Evolutionary conservation across 2,113 vertebrate genomes (phyloP).

Genomic region (Pomatostomus ruficeps): DNA sequence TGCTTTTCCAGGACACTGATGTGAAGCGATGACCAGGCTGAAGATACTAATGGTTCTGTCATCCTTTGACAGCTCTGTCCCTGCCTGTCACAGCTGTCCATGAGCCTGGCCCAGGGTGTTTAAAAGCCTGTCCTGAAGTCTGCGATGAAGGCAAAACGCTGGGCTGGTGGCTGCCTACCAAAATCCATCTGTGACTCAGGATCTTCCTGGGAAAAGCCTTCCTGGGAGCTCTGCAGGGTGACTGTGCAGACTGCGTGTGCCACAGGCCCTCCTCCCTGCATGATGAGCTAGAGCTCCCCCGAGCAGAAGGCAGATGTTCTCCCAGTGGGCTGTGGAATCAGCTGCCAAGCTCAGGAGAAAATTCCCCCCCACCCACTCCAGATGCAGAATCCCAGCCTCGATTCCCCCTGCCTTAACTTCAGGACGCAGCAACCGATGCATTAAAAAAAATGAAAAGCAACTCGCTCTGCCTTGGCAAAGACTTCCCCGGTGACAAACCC

Average conservation of each 20-base stretch:
- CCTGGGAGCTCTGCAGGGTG: neutral
- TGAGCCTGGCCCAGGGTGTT: neutral
- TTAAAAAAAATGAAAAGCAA: neutral
- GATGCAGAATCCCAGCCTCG: neutral
- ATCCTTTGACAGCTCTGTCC: neutral
- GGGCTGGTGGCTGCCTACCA: neutral
- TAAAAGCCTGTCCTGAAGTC: neutral
- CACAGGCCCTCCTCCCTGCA: neutral
- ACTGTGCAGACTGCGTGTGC: neutral
- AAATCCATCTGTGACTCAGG: neutral
- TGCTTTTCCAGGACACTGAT: neutral
- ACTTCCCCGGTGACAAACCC: neutral
- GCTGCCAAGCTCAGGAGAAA: neutral
- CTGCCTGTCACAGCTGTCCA: neutral
- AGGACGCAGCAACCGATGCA: rapidly evolving
- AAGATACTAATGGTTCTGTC: neutral
- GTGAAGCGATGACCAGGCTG: neutral
- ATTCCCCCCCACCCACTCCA: neutral
- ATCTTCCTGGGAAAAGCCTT: neutral
- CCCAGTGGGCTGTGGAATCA: neutral
- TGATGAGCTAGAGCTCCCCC: neutral
- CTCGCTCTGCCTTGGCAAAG: neutral
- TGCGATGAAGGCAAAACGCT: neutral
- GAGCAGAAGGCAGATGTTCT: constrained; percentile 7
- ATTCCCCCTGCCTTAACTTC: neutral